Evolutionary conservation across 2,888 invertebrate genomes (phyloP), one percentile per base, ranked within the genome.

Genomic region (Agonopterix arenella): DNA sequence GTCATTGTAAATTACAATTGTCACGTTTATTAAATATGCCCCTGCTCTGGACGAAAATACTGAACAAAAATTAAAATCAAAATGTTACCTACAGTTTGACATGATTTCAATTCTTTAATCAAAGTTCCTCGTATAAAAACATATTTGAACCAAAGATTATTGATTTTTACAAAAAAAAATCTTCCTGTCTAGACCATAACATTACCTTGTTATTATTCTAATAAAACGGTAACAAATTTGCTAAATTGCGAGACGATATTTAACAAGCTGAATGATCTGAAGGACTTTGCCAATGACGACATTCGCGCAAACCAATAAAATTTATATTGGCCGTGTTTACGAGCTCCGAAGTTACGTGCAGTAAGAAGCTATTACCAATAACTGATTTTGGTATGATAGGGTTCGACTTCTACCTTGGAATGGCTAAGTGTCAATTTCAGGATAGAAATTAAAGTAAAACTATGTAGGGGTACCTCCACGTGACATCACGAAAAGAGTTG

Each of bases 181-280:
- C 18, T 18, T 18, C 18, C 18, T 18, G 18, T 4, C 18, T 18
- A 18, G 18, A 18, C 18, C 18, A 18, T 18, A 18, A 4, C 4
- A 18, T 18, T 18, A 28, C 28, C 7, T 28, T 7, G 5, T 28
- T 28, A 28, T 28, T 28, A 28, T 28, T 28, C 28, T 28, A 28
- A 28, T 28, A 28, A 28, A 28, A 28, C 28, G 28, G 28, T 28
- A 28, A 5, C 28, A 28, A 47, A 47, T 41, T 41, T 36, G 28
- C 41, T 18, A 47, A 47, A 41, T 38, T n/a, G 61, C 51, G 61
- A 59, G 55, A 50, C 60, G 57, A 60, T 40, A 40, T 66, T 66
- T 71, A 75, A 76, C 73, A 58, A 77, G 73, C 70, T 71, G 60
- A 75, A 78, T 73, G 60, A 64, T 53, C 57, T 55, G 76, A 77